Evolutionary conservation across 1,140 invertebrate species (phyloP).

Genomic region (Ruditapes philippinarum): DNA sequence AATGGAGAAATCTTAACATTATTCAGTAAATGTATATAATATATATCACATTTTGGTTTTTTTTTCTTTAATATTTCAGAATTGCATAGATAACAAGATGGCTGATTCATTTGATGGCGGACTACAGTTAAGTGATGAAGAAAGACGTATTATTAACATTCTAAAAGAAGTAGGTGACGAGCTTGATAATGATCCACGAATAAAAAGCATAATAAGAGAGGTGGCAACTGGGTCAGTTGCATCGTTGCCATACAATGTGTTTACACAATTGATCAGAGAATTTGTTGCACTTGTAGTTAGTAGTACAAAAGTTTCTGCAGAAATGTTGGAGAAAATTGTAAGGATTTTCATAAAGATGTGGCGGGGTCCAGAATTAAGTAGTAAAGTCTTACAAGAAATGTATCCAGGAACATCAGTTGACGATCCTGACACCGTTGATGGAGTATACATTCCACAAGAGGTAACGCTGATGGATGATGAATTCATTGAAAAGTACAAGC

Average conservation of each 20-base stretch:
- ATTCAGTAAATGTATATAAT: too few species aligned
- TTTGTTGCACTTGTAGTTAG: neutral
- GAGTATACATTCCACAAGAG: neutral
- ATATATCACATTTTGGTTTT: too few species aligned
- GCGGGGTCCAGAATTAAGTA: constrained; percentile 1
- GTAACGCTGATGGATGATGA: constrained; percentile 8
- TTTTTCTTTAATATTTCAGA: too few species aligned
- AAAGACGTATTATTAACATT: too few species aligned
- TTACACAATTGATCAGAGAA: neutral
- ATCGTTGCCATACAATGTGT: neutral
- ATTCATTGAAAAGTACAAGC: neutral
- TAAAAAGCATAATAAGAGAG: neutral
- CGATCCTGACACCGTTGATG: neutral
- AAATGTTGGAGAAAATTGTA: neutral
- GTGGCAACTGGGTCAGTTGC: neutral
- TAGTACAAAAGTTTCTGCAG: neutral
- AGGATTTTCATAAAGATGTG: constrained; percentile 34
- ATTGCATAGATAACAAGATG: too few species aligned
- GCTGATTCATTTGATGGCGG: too few species aligned
- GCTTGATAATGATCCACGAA: neutral
- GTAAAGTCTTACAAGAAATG: neutral
- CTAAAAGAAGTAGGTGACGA: constrained; percentile 7
- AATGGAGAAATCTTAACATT: too few species aligned
- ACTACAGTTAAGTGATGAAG: too few species aligned
- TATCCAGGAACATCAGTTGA: neutral